phyloP scores from a whole-genome alignment of 2,113 vertebrate species.

The Bubalus kerabau region DNA sequence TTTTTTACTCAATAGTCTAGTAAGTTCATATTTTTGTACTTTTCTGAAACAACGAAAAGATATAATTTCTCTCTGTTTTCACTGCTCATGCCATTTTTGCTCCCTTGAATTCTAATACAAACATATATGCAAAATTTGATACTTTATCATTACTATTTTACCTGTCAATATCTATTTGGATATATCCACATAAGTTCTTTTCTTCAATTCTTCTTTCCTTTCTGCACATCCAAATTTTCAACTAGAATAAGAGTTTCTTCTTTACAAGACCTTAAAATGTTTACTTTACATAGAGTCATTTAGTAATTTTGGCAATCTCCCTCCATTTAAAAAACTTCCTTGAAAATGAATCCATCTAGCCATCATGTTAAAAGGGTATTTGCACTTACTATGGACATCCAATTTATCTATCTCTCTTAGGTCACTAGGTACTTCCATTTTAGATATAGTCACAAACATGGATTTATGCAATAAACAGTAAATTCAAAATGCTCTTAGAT shows the following conservation, averaged over 20 bases:
- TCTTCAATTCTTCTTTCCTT: background rate
- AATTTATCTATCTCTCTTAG: background rate
- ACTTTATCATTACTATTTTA: background rate
- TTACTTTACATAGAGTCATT: no score
- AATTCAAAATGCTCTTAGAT: background rate
- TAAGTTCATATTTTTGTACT: background rate
- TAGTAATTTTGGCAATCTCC: no score
- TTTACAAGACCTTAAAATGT: no score
- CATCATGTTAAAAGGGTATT: background rate
- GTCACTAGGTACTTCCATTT: background rate
- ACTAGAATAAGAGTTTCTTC: no score
- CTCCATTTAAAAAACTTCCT: no score
- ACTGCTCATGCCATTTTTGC: background rate
- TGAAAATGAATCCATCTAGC: background rate
- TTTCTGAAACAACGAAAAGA: background rate
- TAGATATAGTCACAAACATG: background rate
- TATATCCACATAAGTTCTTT: background rate
- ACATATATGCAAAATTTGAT: background rate
- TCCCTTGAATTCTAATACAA: background rate
- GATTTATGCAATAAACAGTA: background rate
- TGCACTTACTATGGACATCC: background rate
- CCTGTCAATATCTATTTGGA: background rate
- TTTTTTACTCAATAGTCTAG: background rate
- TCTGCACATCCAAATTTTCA: background rate
- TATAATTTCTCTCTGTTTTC: no score